Evolutionary conservation across 2,888 invertebrate genomes (phyloP).

Genomic region (Nymphalis urticae): DNA sequence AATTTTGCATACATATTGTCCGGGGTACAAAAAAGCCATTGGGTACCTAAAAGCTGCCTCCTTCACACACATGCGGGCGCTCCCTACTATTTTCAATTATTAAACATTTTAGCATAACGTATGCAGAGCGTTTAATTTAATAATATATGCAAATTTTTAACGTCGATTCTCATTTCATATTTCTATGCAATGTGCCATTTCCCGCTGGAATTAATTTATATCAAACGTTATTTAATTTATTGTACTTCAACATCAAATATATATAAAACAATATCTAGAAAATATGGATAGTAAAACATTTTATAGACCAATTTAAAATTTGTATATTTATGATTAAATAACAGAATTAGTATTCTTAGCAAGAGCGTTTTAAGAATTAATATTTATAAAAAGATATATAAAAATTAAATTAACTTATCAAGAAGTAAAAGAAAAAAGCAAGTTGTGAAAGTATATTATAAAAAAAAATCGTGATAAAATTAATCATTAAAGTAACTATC

Average conservation of each 20-base stretch:
- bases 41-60: too few species aligned
- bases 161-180: conserved; percentile 11
- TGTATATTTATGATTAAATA: background rate
- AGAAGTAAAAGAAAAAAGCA: too few species aligned
- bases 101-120: background rate
- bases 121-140: conserved; percentile 10
- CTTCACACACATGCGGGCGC: too few species aligned
- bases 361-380: too few species aligned
- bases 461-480: background rate
- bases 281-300: too few species aligned
- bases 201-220: background rate
- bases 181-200: conserved; percentile 3
- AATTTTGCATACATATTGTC: too few species aligned
- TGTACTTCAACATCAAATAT: background rate
- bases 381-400: too few species aligned
- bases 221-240: background rate
- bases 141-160: conserved; percentile 23
- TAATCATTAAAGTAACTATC: background rate
- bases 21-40: too few species aligned
- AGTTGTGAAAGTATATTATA: too few species aligned
- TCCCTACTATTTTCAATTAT: background rate
- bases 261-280: too few species aligned
- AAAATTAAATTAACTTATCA: too few species aligned
- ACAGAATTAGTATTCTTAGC: too few species aligned
- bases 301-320: background rate